Evolutionary conservation across 2,888 invertebrate species (phyloP), one percentile per base, ranked within the genome.

Genomic region (Drosophila setosimentum): DNA sequence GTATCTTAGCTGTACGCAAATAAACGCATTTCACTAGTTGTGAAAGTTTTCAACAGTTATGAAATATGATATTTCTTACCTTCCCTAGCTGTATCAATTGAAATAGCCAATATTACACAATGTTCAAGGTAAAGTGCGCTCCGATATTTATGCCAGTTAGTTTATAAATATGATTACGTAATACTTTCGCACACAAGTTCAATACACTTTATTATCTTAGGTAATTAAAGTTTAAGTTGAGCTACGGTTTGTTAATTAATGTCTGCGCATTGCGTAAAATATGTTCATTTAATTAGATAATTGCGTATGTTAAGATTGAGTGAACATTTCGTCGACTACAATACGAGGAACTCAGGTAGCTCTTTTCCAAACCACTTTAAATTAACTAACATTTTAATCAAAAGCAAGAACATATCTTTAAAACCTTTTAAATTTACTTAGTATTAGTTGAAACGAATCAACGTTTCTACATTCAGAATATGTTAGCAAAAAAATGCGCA

Each of bases 1-100:
- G 80, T 77, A 58, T 49, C 75, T 66, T 59, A 53, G 16, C 62
- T 45, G 53, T 13, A 7, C 11, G 35, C 35, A 27, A 48, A 67
- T 35, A 53, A 57, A 64, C 21, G 59, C 70, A 37, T 24, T 68
- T 50, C 16, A 30, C 48, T 45, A 24, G 29, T 49, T 49, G 45
- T 24, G 45, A 69, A 70, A 60, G 60, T 51, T 48, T 37, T 37
- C 4, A 37, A 67, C 27, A 32, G 18, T n/a, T 42, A 54, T 35
- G 51, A 68, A 59, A 69, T 45, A 10, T n/a, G 50, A 66, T 40
- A 59, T 51, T 55, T 35, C 27, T 24, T 37, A 8, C 32, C 40
- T 30, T 18, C 42, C 27, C 69, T 24, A 24, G 4, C 13, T 27
- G 13, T 32, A 48, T 33, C 21, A 33, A 21, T 10, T 27, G 6